Percentiles rank a stretch among this genome's conserved stretches.
These are phyloP conservation scores for Dermochelys coriacea DNA, from an alignment of 2,797 vertebrate species.

Conservation along the genomic window DNA sequence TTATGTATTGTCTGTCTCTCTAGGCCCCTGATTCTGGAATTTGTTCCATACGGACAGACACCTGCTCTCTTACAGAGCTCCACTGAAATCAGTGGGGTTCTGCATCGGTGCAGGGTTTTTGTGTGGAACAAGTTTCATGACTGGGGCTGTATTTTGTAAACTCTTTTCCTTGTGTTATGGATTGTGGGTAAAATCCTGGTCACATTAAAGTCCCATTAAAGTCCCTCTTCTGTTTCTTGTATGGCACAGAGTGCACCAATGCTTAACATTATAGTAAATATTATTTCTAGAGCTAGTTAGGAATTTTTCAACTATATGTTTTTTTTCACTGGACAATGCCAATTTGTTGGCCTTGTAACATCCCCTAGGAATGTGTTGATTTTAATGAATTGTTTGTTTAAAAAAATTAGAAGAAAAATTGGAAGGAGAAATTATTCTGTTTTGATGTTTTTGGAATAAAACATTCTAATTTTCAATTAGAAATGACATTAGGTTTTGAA, in stretches of 20 bases:
- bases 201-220: neutral
- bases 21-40: neutral
- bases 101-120: neutral
- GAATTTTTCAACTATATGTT: neutral
- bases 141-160: neutral
- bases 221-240: neutral
- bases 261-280: neutral
- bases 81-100: neutral
- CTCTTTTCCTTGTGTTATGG: accelerated
- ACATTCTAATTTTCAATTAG: neutral
- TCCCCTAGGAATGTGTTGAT: neutral
- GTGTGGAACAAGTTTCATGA: neutral
- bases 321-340: neutral
- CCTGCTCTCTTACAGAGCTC: neutral
- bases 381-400: neutral
- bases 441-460: neutral
- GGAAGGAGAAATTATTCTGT: neutral
- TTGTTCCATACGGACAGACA: accelerated
- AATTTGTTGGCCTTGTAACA: neutral
- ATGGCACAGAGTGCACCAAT: too few relatives aligned
- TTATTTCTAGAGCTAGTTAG: neutral
- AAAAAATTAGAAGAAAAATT: too few relatives aligned
- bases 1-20: accelerated
- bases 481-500: neutral
- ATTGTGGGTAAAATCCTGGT: neutral